Base-by-base conservation (phyloP, 2,888 invertebrate genomes). In the Drosophila melanosoma region DNA sequence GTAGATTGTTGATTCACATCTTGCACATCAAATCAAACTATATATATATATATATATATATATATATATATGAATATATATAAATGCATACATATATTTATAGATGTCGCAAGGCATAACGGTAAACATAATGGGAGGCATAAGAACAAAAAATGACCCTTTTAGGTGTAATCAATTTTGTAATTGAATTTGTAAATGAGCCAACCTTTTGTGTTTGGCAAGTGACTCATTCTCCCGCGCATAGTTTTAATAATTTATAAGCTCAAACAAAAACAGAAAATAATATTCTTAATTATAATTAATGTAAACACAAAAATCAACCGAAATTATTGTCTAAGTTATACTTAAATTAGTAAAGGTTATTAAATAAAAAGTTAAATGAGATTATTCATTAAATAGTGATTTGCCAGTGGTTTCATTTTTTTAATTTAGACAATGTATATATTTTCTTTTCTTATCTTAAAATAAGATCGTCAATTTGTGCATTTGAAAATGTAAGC, bases 201-300 rank as follows among this genome's bases (percentile, higher is more conserved):
- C 69, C 72, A 71, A 56, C 57, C 38, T 66, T 54, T 32, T 56
- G 62, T 51, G 42, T 68, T 23, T 66, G 72, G 67, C 63, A 74
- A 67, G 76, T 71, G 80, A 87, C 79, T 83, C 79, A 74, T 82
- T 85, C 69, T 64, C 74, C 87, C 83, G 60, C 74, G 77, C 80
- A 89, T 85, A 89, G 83, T 89, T 87, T 87, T 84, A 82, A 87
- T 87, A 85, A 84, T 84, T 87, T 84, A 82, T 86, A 86, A 89
- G 86, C 87, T 89, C 89, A 89, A 84, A 33, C 80, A 83, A 83
- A 38, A 45, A 26, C 23, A 38, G 38, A 4, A 45, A 45, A n/a
- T 29, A 60, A 84, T 82, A 82, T 80, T 82, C 45, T 82, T 79
- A 87, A 80, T 82, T 73, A 77, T 79, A 81, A 79, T 79, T 86